Evolutionary conservation across 2,797 vertebrate genomes (phyloP), one percentile per base, ranked within the genome.

Genomic region (Poecilia gillii): DNA sequence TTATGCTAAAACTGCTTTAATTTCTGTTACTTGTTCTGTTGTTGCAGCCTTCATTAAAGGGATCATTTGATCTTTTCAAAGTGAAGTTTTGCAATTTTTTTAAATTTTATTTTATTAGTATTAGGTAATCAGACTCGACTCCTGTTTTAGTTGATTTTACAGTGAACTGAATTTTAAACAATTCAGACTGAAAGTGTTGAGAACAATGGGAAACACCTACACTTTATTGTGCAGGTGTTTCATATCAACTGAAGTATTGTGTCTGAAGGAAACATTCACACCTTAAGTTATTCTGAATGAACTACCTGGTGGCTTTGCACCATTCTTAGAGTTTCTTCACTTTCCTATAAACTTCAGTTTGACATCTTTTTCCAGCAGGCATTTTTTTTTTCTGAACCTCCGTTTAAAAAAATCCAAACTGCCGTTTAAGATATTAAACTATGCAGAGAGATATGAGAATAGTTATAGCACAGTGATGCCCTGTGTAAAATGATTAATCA

Each of bases 401-500:
- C 2, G 2, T 62, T 64, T 36, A 9, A 36, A 36, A 46, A 64
- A 36, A 36, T 36, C 6, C 6, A 64, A 64, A 64, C 31, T 64
- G 16, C 62, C 2, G 1, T 36, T 64, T 64, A 64, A 75, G 73
- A 28, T 20, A 16, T 16, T 2, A 3, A 68, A 14, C 47, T 5
- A 31, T 76, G 66, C 64, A 53, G 62, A 80, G n/a, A n/a, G n/a
- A n/a, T n/a, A n/a, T 79, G 36, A 36, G 64, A 49, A 74, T 74
- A 81, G 39, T 77, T 45, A 12, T 36, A 81, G 66, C 47, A 74
- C 20, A 62, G 84, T 74, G 72, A 73, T 74, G 81, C 84, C 85
- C 85, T 77, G 75, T 85, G 64, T 73, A 74, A 79, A 49, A 84
- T 89, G 84, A 84, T 81, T 87, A 88, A 90, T 92, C 87, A 85